Conservation (phyloP, 2,888 invertebrate species). For the Caenorhabditis angaria region DNA sequence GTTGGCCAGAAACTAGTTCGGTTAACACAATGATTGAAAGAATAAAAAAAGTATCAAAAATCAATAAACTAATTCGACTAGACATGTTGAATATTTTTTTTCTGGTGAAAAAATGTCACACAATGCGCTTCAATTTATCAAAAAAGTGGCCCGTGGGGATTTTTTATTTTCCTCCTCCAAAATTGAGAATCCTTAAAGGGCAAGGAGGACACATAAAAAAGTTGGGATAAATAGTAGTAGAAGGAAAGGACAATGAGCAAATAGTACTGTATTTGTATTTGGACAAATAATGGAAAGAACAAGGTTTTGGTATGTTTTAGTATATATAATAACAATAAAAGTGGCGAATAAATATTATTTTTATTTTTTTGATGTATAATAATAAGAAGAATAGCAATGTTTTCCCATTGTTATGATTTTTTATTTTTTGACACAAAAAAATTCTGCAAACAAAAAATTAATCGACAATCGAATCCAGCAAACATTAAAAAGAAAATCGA, state of each 20-base stretch:
- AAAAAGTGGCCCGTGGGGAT: too few species aligned
- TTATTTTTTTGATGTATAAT: neutral
- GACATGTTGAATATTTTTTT: neutral
- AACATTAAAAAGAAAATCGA: neutral
- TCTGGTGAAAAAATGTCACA: neutral
- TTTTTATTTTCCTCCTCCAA: too few species aligned
- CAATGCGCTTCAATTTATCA: neutral
- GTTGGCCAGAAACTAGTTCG: too few species aligned
- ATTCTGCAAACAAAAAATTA: slow-evolving; percentile 2
- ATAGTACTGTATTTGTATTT: neutral
- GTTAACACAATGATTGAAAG: neutral
- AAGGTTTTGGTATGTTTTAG: slow-evolving; percentile 4
- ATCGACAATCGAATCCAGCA: neutral
- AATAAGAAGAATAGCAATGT: neutral
- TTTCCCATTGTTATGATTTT: neutral
- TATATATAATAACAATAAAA: slow-evolving; percentile 1
- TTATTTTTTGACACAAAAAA: slow-evolving; percentile 1
- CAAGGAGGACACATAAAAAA: neutral
- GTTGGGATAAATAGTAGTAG: neutral
- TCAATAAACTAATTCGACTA: slow-evolving; percentile 4
- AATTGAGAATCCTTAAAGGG: neutral
- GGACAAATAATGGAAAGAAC: neutral
- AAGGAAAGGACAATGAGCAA: neutral
- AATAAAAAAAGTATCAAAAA: neutral
- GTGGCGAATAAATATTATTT: neutral